Percentiles rank a stretch among this genome's conserved stretches.
Evolutionary conservation across 2,797 vertebrate genomes (phyloP).

Genomic region (Kryptopterus vitreolus): DNA sequence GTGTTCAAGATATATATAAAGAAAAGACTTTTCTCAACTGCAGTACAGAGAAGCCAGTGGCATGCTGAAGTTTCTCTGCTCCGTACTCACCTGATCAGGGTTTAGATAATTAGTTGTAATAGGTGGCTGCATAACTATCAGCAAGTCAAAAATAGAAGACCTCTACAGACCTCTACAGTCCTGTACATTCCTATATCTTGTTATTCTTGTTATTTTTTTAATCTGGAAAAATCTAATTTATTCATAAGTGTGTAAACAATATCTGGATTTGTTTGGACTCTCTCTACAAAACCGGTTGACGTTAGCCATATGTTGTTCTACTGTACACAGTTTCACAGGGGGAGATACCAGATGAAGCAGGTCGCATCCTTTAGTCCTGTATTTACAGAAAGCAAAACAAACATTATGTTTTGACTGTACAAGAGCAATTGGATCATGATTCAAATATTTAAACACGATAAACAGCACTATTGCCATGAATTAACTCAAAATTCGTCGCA

Average conservation of each 20-base stretch:
- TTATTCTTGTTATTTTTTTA: neutral
- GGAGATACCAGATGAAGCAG: neutral
- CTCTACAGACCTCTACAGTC: neutral
- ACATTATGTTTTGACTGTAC: neutral
- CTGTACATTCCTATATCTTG: neutral
- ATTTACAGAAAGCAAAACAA: neutral
- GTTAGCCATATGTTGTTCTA: neutral
- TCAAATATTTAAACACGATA: no score
- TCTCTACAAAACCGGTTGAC: no score
- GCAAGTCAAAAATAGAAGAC: neutral
- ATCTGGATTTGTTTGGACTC: neutral
- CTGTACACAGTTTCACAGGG: neutral
- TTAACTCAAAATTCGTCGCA: no score
- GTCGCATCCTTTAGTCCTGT: neutral
- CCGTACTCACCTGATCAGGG: neutral
- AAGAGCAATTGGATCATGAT: no score
- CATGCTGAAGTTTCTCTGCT: neutral
- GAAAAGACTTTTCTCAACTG: neutral
- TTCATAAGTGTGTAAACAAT: neutral
- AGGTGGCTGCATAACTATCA: neutral
- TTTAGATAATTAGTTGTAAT: neutral
- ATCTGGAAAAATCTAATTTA: neutral
- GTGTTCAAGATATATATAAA: neutral
- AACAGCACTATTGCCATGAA: no score
- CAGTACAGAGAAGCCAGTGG: neutral